phyloP scores from a whole-genome alignment of 2,113 vertebrate species.

The Epinephelus moara region DNA sequence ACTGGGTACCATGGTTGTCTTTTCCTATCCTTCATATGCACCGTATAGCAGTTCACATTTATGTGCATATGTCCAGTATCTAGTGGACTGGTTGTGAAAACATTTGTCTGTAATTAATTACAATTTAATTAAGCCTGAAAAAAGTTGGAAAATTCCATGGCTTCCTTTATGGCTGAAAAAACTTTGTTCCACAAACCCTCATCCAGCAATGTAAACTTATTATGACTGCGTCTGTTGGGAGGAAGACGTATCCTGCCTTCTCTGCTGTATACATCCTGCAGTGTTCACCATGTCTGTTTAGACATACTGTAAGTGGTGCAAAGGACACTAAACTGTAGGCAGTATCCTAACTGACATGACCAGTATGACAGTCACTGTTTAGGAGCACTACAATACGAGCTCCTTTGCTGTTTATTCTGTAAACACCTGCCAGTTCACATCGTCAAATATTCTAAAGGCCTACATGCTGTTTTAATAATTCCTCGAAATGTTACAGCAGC shows the following conservation, averaged over 20 bases:
- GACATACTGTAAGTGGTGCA: neutral
- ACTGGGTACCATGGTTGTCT: neutral
- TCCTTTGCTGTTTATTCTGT: constrained; percentile 41
- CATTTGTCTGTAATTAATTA: neutral
- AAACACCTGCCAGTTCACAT: constrained; percentile 28
- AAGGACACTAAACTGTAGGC: constrained; percentile 3
- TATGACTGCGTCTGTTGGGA: neutral
- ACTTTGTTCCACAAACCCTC: neutral
- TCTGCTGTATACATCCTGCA: neutral
- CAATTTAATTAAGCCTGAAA: neutral
- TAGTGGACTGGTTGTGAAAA: neutral
- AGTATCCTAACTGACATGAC: constrained; percentile 4
- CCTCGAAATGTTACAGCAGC: too few relatives aligned
- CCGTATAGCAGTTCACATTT: neutral
- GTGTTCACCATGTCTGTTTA: constrained; percentile 1
- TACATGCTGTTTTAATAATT: neutral
- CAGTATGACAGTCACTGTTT: constrained; percentile 26
- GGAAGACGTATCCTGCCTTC: neutral
- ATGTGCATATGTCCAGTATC: neutral
- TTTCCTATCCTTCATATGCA: neutral
- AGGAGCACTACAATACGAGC: neutral
- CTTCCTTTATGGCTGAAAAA: too few relatives aligned
- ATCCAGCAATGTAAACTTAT: neutral
- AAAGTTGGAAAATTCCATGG: neutral
- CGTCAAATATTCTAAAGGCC: neutral